phyloP scores from a whole-genome alignment of 2,797 vertebrate genomes.

The Tokudaia tokunoshimensis region DNA sequence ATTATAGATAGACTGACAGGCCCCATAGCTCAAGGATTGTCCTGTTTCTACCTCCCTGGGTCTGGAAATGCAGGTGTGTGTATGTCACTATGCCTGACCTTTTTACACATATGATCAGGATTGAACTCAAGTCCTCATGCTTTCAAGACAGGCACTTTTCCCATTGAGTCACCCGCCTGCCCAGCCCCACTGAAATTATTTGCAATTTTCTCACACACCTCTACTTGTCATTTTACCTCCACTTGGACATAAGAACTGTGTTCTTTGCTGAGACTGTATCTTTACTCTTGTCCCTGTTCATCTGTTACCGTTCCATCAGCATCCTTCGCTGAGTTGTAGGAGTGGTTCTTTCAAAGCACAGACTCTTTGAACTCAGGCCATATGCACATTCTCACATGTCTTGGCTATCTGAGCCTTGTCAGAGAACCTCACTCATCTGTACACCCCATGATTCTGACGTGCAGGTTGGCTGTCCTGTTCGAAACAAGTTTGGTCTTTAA shows the following conservation, averaged over 20 bases:
- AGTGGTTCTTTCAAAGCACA: not conserved
- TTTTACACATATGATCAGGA: not conserved
- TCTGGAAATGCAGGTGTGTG: too few species aligned
- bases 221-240: not conserved
- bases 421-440: not conserved
- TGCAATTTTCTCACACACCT: not conserved
- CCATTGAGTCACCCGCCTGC: too few species aligned
- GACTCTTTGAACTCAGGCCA: not conserved
- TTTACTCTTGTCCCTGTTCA: not conserved
- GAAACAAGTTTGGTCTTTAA: not conserved
- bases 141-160: not conserved
- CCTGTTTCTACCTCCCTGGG: not conserved
- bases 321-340: not conserved
- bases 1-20: not conserved
- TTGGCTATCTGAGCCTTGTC: rapidly evolving
- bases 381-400: not conserved
- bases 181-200: not conserved
- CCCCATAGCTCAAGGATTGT: not conserved
- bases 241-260: not conserved
- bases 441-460: rapidly evolving
- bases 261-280: not conserved
- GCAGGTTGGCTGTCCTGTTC: not conserved
- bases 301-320: not conserved
- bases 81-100: not conserved
- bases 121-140: not conserved